Conservation (phyloP, 2,113 vertebrate species). For the Nothoprocta perdicaria region DNA sequence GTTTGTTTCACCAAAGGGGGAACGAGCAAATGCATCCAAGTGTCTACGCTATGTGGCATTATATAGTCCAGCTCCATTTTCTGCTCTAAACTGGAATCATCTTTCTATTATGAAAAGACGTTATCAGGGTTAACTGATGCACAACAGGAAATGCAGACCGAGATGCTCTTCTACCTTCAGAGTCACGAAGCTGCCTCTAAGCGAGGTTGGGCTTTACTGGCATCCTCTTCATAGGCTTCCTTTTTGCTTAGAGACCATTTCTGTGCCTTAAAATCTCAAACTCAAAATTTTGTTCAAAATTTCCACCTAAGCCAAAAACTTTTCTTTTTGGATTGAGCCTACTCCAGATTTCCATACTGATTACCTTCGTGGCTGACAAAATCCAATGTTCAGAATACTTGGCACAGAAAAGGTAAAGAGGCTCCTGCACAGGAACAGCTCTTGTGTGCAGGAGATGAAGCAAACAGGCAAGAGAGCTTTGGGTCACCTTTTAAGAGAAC, state of each 20-base stretch:
- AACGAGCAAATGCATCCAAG: background rate
- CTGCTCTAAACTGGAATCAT: background rate
- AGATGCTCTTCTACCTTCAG: background rate
- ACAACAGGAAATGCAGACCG: background rate
- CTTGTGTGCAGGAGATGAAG: background rate
- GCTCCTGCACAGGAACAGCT: background rate
- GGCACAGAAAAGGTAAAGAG: background rate
- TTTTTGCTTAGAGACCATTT: background rate
- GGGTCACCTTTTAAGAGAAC: background rate
- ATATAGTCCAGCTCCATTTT: background rate
- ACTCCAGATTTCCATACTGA: background rate
- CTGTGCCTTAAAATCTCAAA: background rate
- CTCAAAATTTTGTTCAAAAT: background rate
- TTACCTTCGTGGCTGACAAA: background rate
- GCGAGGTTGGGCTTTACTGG: background rate
- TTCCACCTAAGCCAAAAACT: background rate
- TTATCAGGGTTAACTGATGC: background rate
- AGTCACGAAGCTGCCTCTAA: background rate
- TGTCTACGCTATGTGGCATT: background rate
- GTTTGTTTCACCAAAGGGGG: background rate
- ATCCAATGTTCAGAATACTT: background rate
- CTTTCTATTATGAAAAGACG: background rate
- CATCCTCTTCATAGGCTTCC: background rate
- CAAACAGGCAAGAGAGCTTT: background rate
- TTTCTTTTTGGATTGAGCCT: background rate